A percentile compares a stretch with the other conserved stretches of the same genome.
These are phyloP conservation scores for Parasteatoda tepidariorum DNA, from an alignment of 1,140 invertebrate species.

Conservation along the genomic window DNA sequence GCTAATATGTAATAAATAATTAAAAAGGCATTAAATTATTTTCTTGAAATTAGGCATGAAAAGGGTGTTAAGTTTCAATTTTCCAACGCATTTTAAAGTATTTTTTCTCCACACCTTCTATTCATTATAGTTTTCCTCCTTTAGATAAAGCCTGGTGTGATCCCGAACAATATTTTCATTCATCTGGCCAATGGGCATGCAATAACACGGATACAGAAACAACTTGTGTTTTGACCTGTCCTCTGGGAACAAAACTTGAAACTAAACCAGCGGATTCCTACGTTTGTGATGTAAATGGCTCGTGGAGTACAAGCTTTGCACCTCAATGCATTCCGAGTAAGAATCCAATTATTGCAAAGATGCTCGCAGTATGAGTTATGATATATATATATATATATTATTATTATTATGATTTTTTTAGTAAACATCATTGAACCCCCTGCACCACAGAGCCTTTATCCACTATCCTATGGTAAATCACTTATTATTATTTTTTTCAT, in stretches of 20 bases:
- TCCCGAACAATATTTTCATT: conserved; percentile 73
- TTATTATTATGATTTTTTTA: too few relatives aligned
- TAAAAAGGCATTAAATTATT: too few relatives aligned
- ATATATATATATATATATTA: too few relatives aligned
- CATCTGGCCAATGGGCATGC: conserved; percentile 82
- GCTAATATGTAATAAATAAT: too few relatives aligned
- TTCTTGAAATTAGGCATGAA: too few relatives aligned
- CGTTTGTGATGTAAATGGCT: conserved; percentile 75
- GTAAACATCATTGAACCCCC: conserved; percentile 42
- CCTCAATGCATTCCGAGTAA: conserved; percentile 81
- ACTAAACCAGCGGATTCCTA: conserved; percentile 75
- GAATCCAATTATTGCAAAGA: conserved; percentile 61
- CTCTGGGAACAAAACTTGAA: conserved; percentile 74
- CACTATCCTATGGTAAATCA: conserved; percentile 12
- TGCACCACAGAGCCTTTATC: neutral
- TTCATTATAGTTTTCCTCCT: neutral
- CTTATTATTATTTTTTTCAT: too few relatives aligned
- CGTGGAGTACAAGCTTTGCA: conserved; percentile 77
- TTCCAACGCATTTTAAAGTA: too few relatives aligned
- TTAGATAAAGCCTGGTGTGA: conserved; percentile 74
- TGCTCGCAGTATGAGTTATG: too few relatives aligned
- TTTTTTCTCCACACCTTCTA: neutral
- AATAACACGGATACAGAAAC: conserved; percentile 73
- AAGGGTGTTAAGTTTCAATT: too few relatives aligned
- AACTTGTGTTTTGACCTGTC: conserved; percentile 77